Evolutionary conservation across 2,113 vertebrate genomes (phyloP), one percentile per base, ranked within the genome.

Genomic region (Podarcis muralis): DNA sequence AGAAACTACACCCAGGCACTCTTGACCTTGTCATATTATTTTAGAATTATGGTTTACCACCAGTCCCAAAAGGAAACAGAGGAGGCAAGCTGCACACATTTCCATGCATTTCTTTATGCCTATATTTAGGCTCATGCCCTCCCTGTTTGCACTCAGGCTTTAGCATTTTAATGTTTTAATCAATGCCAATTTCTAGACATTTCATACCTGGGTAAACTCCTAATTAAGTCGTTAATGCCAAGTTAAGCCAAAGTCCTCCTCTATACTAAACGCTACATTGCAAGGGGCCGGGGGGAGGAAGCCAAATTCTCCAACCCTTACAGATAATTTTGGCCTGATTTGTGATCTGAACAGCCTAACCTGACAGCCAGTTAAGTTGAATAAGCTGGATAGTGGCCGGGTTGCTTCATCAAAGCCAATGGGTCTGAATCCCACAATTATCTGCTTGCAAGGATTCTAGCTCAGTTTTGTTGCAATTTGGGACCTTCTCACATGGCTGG

Each of bases 221-320:
- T 81, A 81, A 87, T 87, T 35, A 87, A 87, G 48, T 81, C 40
- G 40, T 81, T 59, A 81, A 81, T 74, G 78, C 16, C 78, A 81
- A 72, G 43, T 85, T 72, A 75, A 85, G 53, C 53, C 57, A 59
- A 59, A 59, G 5, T 75, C 48, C 12, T 59, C 30, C n/a, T 85
- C 43, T 35, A 75, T 75, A 57, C 18, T 57, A 59, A 85, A 59
- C 8, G 59, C n/a, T 57, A 32, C 69, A 6, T 74, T 35, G 16
- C 83, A 35, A 22, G 27, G 78, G 3, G 30, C n/a, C 40, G 11
- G 69, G 30, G n/a, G 30, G 68, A 72, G 13, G 37, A 69, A 37
- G 25, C 25, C 40, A 87, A 72, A 5, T 87, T 74, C 18, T 12
- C 82, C 25, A 48, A 30, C 16, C 16, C 37, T 81, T 57, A 40